phyloP scores from a whole-genome alignment of 1,140 invertebrate species.

The Arion vulgaris region DNA sequence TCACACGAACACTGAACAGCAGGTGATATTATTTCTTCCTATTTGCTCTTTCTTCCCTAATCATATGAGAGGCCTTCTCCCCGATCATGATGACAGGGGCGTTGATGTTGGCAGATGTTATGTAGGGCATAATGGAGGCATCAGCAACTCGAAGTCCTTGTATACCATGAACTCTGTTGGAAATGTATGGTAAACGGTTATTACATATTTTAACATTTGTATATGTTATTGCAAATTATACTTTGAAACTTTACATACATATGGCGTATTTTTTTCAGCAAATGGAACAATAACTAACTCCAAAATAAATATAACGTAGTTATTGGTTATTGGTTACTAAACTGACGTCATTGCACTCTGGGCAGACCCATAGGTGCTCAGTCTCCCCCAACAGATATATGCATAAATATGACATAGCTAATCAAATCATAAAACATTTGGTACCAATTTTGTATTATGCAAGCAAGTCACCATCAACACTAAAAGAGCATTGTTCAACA shows the following conservation, averaged over 20 bases:
- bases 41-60: constrained; percentile 48
- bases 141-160: constrained; percentile 74
- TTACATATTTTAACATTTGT: neutral
- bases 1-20: neutral
- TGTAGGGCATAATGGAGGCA: constrained; percentile 76
- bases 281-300: neutral
- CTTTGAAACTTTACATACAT: too few relatives aligned
- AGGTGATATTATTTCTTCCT: neutral
- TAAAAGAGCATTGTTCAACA: too few relatives aligned
- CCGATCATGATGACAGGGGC: constrained; percentile 76
- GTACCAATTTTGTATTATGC: too few relatives aligned
- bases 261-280: too few relatives aligned
- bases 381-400: too few relatives aligned
- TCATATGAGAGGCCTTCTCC: constrained; percentile 76
- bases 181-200: neutral
- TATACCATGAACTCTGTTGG: constrained; percentile 66
- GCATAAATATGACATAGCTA: too few relatives aligned
- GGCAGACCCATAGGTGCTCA: too few relatives aligned
- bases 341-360: too few relatives aligned
- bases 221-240: too few relatives aligned
- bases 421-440: too few relatives aligned
- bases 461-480: too few relatives aligned
- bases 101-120: constrained; percentile 76
- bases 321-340: too few relatives aligned
- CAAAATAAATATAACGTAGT: neutral